phyloP scores from a whole-genome alignment of 2,113 vertebrate genomes.

The Hoplias malabaricus region DNA sequence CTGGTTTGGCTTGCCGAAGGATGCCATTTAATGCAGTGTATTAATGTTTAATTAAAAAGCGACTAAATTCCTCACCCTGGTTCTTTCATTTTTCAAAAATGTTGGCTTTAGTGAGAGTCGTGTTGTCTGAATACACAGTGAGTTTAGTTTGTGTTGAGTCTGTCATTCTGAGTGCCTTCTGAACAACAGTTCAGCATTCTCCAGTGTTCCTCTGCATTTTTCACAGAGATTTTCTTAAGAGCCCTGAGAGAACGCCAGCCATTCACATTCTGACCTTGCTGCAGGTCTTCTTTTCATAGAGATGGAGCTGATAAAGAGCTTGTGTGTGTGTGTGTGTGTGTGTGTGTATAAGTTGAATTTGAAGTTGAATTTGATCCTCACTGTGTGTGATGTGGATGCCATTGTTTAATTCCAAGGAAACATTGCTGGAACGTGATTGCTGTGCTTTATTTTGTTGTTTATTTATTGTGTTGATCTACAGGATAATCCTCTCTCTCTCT shows the following conservation, averaged over 20 bases:
- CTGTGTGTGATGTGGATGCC: neutral
- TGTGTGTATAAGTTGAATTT: neutral
- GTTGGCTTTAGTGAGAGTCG: neutral
- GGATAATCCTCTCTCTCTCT: too few relatives aligned
- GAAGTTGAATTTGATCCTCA: neutral
- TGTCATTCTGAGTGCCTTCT: neutral
- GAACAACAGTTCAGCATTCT: neutral
- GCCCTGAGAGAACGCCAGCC: neutral
- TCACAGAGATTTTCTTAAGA: neutral
- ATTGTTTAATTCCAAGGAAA: neutral
- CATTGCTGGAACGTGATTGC: neutral
- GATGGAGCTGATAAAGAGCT: neutral
- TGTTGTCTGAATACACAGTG: neutral
- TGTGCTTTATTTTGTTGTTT: neutral
- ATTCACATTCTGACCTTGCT: neutral
- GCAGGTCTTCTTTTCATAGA: neutral
- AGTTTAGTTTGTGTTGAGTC: neutral
- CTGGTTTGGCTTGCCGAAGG: neutral
- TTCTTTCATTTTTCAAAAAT: slow-evolving; percentile 16
- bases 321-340: neutral
- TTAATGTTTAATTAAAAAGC: slow-evolving; percentile 17
- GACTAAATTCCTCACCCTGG: neutral
- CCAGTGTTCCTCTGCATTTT: neutral
- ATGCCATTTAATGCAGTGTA: neutral
- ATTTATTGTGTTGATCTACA: too few relatives aligned